Evolutionary conservation across 2,888 invertebrate genomes (phyloP).

Genomic region (Hydroisotoma schaefferi): DNA sequence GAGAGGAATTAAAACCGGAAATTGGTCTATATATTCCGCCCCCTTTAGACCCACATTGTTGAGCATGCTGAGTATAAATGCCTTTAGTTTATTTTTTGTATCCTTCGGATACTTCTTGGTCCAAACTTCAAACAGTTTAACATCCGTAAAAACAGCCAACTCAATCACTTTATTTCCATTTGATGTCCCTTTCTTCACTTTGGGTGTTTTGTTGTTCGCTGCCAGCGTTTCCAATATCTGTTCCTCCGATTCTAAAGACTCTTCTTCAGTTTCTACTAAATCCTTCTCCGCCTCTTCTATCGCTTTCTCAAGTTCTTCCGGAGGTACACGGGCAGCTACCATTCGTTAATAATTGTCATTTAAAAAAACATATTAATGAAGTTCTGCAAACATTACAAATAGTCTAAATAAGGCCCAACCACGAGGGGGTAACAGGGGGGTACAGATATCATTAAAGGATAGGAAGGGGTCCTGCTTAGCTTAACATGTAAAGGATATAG

Average conservation of each 20-base stretch:
- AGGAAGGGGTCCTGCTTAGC: no score
- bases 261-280: background rate
- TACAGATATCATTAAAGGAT: no score
- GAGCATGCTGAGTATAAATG: slow-evolving; percentile 22
- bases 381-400: no score
- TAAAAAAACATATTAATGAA: no score
- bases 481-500: no score
- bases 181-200: background rate
- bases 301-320: slow-evolving; percentile 4
- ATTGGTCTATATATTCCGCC: no score
- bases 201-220: background rate
- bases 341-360: no score
- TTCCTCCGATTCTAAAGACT: background rate
- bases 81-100: slow-evolving; percentile 20
- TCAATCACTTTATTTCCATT: slow-evolving; percentile 21
- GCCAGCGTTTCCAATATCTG: background rate
- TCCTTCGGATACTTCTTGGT: slow-evolving; percentile 18
- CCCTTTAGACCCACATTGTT: slow-evolving; percentile 33
- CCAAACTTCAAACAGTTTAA: slow-evolving; percentile 15
- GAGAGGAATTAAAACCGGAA: no score
- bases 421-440: no score
- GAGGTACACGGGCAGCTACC: slow-evolving; percentile 3
- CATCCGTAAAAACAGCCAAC: slow-evolving; percentile 35
- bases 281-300: background rate
- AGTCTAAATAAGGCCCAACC: no score